A percentile compares a stretch with the other conserved stretches of the same genome.
These are phyloP conservation scores for Parotocinclus haroldoi DNA, from an alignment of 2,797 vertebrate genomes.

Conservation along the genomic window DNA sequence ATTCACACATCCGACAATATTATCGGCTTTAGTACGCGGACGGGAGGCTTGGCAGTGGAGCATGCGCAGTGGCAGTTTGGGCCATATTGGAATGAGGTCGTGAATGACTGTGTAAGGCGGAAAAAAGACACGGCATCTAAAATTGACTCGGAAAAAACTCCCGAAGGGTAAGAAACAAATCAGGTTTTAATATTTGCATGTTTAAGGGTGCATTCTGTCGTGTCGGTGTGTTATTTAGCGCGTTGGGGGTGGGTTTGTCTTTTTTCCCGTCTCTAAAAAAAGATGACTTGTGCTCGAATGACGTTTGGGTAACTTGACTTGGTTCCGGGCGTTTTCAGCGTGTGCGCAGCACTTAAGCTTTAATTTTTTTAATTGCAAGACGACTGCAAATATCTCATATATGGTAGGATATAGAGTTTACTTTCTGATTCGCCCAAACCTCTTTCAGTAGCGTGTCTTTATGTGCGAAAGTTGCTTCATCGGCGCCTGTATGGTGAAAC, in stretches of 20 bases:
- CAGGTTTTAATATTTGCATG: conserved; percentile 67
- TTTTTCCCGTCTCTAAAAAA: conserved; percentile 82
- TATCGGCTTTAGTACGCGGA: conserved; percentile 66
- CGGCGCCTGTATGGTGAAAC: conserved; percentile 56
- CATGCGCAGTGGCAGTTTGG: conserved; percentile 79
- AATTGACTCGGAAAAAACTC: conserved; percentile 80
- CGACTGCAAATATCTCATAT: neutral
- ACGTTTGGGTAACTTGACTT: conserved; percentile 78
- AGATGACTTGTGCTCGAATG: conserved; percentile 73
- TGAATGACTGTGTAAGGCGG: conserved; percentile 76
- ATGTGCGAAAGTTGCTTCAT: conserved; percentile 69
- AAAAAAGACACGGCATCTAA: conserved; percentile 75
- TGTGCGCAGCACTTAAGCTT: neutral
- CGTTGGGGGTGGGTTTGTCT: conserved; percentile 59
- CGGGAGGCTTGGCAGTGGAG: conserved; percentile 63
- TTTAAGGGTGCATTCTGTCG: conserved; percentile 56
- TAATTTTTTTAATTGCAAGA: neutral
- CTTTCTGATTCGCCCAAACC: neutral
- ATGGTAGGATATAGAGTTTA: neutral
- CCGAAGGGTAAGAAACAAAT: conserved; percentile 79
- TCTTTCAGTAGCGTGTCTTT: conserved; percentile 10
- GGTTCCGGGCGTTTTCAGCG: conserved; percentile 52
- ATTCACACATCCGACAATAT: conserved; percentile 52
- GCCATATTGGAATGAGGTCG: conserved; percentile 98
- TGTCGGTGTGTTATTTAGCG: conserved; percentile 57